A percentile compares a stretch with the other conserved stretches of the same genome.
Evolutionary conservation across 1,140 invertebrate genomes (phyloP).

Genomic region (Sycobia sp.): DNA sequence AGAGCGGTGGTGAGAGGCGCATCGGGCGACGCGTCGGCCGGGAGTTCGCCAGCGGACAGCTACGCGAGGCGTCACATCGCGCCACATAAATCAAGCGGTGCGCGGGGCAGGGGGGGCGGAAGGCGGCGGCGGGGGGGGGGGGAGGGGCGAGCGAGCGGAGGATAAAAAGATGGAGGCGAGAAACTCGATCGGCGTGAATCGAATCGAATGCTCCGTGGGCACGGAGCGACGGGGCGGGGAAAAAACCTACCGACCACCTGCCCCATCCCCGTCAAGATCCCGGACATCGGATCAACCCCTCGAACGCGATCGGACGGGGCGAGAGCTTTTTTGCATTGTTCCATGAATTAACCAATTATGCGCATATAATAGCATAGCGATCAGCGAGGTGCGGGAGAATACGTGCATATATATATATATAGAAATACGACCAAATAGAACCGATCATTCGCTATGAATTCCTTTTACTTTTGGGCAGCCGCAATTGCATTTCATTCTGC

Average conservation of each 20-base stretch:
- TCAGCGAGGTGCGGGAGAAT: not conserved
- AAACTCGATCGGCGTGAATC: slow-evolving; percentile 38
- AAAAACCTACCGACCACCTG: not conserved
- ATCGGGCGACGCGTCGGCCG: not conserved
- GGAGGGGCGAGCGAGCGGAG: not conserved
- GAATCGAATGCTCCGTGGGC: slow-evolving; percentile 16
- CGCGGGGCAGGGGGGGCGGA: not conserved
- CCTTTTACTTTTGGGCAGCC: too few species aligned
- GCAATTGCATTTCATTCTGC: too few species aligned
- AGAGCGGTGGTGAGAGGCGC: not conserved
- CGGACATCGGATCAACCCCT: too few species aligned
- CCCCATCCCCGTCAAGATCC: too few species aligned
- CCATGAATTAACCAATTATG: slow-evolving; percentile 22
- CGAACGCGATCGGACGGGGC: too few species aligned
- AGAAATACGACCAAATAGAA: too few species aligned
- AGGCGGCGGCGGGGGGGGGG: not conserved
- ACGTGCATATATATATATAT: too few species aligned
- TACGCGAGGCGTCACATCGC: too few species aligned
- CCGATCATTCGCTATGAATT: too few species aligned
- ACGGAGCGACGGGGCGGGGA: not conserved
- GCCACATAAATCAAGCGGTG: too few species aligned
- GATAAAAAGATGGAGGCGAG: not conserved
- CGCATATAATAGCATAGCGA: not conserved
- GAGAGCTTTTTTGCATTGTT: too few species aligned
- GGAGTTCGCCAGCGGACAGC: too few species aligned